Evolutionary conservation across 1,140 invertebrate species (phyloP).

Genomic region (Zaprionus gabonicus): DNA sequence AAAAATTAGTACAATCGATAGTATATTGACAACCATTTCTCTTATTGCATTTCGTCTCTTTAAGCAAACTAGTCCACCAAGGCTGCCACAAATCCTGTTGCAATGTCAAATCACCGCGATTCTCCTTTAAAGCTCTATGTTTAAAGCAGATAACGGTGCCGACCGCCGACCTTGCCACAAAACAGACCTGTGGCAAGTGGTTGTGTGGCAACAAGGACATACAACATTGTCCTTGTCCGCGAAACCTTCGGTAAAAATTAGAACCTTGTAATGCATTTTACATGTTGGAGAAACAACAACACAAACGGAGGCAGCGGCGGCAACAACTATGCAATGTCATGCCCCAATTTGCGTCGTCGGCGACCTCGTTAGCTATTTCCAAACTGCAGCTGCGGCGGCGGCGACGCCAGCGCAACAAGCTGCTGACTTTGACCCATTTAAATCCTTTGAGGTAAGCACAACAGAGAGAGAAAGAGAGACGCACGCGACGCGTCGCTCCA

Average conservation of each 20-base stretch:
- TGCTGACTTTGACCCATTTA: slow-evolving; percentile 81
- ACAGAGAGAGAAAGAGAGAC: slow-evolving; percentile 47
- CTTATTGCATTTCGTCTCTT: neutral
- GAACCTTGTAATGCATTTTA: slow-evolving; percentile 70
- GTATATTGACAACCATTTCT: neutral
- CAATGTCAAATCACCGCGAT: slow-evolving; percentile 49
- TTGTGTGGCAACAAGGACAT: slow-evolving; percentile 34
- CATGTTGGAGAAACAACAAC: slow-evolving; percentile 38
- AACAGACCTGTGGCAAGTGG: neutral
- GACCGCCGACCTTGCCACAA: slow-evolving; percentile 48
- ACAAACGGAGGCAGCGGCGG: slow-evolving; percentile 27
- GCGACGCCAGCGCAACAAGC: slow-evolving; percentile 61
- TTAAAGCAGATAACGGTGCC: slow-evolving; percentile 51
- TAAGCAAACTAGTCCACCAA: slow-evolving; percentile 1
- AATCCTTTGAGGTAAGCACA: slow-evolving; percentile 78
- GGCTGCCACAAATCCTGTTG: slow-evolving; percentile 53
- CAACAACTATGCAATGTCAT: slow-evolving; percentile 69
- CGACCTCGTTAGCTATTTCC: slow-evolving; percentile 65
- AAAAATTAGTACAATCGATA: neutral
- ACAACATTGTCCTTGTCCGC: slow-evolving; percentile 48
- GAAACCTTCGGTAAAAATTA: slow-evolving; percentile 51
- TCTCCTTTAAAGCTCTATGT: neutral
- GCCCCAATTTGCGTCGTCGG: slow-evolving; percentile 69
- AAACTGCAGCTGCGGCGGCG: slow-evolving; percentile 55
- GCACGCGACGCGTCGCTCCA: neutral